Conservation (phyloP, 2,113 vertebrate species). For the Acanthochromis polyacanthus region DNA sequence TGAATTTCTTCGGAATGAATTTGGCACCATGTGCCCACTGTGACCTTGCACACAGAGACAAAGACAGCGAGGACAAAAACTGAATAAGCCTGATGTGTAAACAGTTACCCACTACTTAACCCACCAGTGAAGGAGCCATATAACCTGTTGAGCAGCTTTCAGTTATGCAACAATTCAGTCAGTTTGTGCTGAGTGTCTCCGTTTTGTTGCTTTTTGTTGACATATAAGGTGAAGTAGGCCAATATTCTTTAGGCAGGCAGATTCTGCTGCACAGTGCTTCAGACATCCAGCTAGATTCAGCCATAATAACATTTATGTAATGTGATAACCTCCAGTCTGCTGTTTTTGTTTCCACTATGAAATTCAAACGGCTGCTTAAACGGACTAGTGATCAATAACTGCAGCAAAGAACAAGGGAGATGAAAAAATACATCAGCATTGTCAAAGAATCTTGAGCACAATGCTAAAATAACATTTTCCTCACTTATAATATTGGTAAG, state of each 20-base stretch:
- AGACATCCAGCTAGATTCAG: constrained; percentile 12
- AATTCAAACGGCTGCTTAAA: not conserved
- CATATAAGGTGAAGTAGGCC: constrained; percentile 6
- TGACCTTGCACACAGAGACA: not conserved
- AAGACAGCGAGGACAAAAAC: not conserved
- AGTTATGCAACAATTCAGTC: not conserved
- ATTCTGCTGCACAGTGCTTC: constrained; percentile 1
- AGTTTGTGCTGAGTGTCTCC: constrained; percentile 6
- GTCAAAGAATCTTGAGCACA: no score
- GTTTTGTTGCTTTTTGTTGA: not conserved
- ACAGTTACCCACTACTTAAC: not conserved
- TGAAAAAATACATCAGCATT: not conserved
- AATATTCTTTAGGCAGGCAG: not conserved
- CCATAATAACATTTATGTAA: constrained; percentile 1
- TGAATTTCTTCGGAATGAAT: constrained; percentile 22
- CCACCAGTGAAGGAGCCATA: not conserved
- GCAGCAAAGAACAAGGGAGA: no score
- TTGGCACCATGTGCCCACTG: not conserved
- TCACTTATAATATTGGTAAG: no score
- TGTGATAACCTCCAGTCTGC: constrained; percentile 5
- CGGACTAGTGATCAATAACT: not conserved
- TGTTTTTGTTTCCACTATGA: not conserved
- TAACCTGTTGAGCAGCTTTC: not conserved
- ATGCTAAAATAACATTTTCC: no score
- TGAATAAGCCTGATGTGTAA: not conserved